Evolutionary conservation across 2,113 vertebrate genomes (phyloP).

Genomic region (Pterocles burchelli): DNA sequence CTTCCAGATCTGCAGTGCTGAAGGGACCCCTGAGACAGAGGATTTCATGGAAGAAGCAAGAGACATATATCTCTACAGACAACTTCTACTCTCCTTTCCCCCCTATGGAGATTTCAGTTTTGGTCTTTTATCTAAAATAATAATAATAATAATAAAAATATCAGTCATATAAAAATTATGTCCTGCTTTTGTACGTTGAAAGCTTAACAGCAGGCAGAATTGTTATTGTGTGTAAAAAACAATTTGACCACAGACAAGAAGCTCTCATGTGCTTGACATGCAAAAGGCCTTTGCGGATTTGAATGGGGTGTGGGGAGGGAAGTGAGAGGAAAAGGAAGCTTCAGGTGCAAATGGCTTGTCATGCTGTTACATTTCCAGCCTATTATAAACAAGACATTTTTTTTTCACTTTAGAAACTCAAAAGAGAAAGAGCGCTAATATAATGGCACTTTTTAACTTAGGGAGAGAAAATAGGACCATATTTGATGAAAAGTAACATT

Average conservation of each 20-base stretch:
- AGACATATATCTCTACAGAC: not conserved
- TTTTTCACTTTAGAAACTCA: not conserved
- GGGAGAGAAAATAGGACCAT: not conserved
- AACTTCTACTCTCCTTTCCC: not conserved
- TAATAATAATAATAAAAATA: not conserved
- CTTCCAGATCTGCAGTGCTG: not conserved
- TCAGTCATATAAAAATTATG: not conserved
- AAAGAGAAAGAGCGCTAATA: not conserved
- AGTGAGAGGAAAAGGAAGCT: not conserved
- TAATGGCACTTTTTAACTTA: not conserved
- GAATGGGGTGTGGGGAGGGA: not conserved
- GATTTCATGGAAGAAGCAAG: not conserved
- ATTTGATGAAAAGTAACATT: conserved; percentile 20
- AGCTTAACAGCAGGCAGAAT: not conserved
- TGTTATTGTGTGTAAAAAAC: not conserved
- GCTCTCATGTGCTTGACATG: not conserved
- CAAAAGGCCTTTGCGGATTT: not conserved
- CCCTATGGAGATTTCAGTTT: not conserved
- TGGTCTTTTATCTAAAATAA: not conserved
- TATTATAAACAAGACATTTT: not conserved
- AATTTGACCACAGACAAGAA: not conserved
- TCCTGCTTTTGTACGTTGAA: not conserved
- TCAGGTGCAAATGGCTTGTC: not conserved
- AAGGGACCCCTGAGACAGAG: not conserved
- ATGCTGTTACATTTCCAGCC: not conserved